Conservation (phyloP, 2,113 vertebrate genomes). For the Tamias sibiricus region DNA sequence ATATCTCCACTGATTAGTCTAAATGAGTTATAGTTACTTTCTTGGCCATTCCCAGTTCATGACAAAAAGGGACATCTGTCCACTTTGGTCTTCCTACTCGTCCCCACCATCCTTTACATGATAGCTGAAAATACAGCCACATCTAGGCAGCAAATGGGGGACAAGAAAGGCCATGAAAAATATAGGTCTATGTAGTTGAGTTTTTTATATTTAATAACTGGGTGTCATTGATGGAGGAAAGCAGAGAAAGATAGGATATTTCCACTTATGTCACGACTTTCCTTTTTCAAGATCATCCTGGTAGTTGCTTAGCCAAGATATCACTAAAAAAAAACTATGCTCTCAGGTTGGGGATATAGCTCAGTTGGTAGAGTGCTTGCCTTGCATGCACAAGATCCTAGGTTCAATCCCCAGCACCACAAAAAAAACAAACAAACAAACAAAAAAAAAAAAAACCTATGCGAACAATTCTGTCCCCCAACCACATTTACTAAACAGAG, state of each 20-base stretch:
- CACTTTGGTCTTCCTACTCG: neutral
- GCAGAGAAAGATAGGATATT: neutral
- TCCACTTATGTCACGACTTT: neutral
- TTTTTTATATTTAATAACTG: neutral
- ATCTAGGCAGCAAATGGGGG: neutral
- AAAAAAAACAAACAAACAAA: too few relatives aligned
- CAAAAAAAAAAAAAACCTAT: too few relatives aligned
- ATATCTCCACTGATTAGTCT: neutral
- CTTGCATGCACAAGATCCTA: too few relatives aligned
- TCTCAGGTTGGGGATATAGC: too few relatives aligned
- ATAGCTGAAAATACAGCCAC: neutral
- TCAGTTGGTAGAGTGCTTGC: too few relatives aligned
- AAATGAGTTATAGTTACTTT: neutral
- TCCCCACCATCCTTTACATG: neutral
- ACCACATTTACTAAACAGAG: neutral
- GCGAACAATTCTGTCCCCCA: slow-evolving; percentile 31
- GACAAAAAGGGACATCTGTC: neutral
- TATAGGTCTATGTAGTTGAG: neutral
- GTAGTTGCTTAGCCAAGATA: neutral
- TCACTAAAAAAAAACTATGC: neutral
- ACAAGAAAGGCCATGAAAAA: neutral
- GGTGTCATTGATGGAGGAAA: neutral
- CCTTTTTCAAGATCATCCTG: neutral
- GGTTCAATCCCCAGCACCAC: too few relatives aligned
- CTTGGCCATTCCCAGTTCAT: neutral